Conservation (phyloP, 1,140 invertebrate species). For the Melipona quadrifasciata region DNA sequence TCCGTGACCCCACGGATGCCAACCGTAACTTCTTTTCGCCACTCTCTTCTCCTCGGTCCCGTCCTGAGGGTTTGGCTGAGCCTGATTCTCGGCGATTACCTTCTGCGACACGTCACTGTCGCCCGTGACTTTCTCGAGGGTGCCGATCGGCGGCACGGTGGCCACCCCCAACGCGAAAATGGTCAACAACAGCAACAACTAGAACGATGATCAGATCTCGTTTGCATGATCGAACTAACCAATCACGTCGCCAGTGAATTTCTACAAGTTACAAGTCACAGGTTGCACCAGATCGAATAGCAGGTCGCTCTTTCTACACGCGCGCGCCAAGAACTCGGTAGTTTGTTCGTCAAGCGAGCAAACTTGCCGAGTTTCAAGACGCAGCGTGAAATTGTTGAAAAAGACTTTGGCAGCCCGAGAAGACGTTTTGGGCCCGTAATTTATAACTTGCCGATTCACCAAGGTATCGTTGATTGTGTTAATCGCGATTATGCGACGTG, state of each 20-base stretch:
- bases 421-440: too few species aligned
- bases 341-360: too few species aligned
- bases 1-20: conserved; percentile 43
- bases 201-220: conserved; percentile 15
- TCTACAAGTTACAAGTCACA: neutral
- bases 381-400: too few species aligned
- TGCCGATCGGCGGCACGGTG: neutral
- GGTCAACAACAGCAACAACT: conserved; percentile 65
- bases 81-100: conserved; percentile 18
- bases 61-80: conserved; percentile 35
- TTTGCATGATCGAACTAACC: neutral
- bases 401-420: too few species aligned
- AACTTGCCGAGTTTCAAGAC: too few species aligned
- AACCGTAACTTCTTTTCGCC: conserved; percentile 68
- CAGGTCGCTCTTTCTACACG: too few species aligned
- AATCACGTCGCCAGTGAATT: too few species aligned
- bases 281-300: too few species aligned
- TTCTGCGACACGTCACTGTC: conserved; percentile 45
- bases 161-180: conserved; percentile 50
- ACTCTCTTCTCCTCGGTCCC: conserved; percentile 61
- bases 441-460: too few species aligned
- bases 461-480: too few species aligned
- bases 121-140: conserved; percentile 33
- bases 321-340: too few species aligned
- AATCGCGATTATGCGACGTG: too few species aligned